Percentiles rank a stretch among this genome's conserved stretches.
Conservation (phyloP, 2,113 vertebrate species). For the Petrocephalus zakoni region DNA sequence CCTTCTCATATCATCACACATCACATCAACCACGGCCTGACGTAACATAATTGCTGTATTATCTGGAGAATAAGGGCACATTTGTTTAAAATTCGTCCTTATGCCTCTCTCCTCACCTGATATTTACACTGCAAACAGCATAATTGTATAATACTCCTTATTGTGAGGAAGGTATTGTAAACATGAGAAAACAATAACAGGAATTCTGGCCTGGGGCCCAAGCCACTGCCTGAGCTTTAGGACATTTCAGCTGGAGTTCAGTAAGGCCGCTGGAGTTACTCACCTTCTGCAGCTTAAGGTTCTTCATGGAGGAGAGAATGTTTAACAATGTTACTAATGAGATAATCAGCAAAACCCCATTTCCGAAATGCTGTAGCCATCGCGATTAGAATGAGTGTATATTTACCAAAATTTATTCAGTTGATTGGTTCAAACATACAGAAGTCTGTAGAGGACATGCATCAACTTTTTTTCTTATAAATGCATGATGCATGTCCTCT, state of each 20-base stretch:
- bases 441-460: too few relatives aligned
- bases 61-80: background rate
- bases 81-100: background rate
- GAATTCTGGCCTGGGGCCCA: background rate
- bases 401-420: background rate
- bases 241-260: background rate
- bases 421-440: background rate
- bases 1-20: background rate
- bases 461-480: too few relatives aligned
- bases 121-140: conserved; percentile 8
- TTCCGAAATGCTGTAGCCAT: background rate
- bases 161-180: background rate
- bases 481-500: too few relatives aligned
- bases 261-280: background rate
- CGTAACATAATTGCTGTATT: background rate
- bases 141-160: background rate
- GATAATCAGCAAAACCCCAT: background rate
- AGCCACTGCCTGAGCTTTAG: background rate
- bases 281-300: background rate
- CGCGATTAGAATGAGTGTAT: background rate
- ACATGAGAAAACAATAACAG: background rate
- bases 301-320: background rate
- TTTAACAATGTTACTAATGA: background rate
- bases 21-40: background rate
- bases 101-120: background rate